Evolutionary conservation across 2,797 vertebrate genomes (phyloP).

Genomic region (Thunnus albacares): DNA sequence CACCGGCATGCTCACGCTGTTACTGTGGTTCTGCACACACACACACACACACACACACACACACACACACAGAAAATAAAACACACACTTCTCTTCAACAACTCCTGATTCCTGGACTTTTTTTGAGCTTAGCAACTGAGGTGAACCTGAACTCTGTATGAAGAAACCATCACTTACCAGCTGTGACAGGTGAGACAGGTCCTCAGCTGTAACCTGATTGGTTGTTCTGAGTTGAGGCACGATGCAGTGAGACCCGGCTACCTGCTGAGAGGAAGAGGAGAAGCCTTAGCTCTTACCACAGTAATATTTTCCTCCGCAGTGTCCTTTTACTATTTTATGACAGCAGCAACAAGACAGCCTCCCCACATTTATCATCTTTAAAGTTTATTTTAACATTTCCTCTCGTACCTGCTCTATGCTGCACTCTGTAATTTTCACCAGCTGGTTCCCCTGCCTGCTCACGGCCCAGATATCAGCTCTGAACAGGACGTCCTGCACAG

Average conservation of each 20-base stretch:
- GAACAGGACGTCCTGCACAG: slow-evolving; percentile 85
- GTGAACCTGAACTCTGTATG: background rate
- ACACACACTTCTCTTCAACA: background rate
- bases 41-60: slow-evolving; percentile 30
- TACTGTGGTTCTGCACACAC: slow-evolving; percentile 89
- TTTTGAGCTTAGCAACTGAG: background rate
- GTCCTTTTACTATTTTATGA: background rate
- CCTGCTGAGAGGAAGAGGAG: slow-evolving; percentile 54
- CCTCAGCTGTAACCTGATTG: slow-evolving; percentile 78
- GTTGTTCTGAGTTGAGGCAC: slow-evolving; percentile 51
- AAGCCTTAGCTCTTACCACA: no score
- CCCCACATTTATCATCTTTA: no score
- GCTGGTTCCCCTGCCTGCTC: slow-evolving; percentile 86
- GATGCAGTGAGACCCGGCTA: slow-evolving; percentile 66
- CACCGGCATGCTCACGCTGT: slow-evolving; percentile 83
- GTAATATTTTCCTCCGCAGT: no score
- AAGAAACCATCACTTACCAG: slow-evolving; percentile 82
- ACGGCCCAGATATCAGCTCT: slow-evolving; percentile 87
- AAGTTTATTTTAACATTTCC: background rate
- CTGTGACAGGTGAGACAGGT: slow-evolving; percentile 86
- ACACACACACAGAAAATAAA: slow-evolving; percentile 2
- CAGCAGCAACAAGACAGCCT: background rate
- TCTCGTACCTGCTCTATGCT: slow-evolving; percentile 80
- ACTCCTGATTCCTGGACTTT: background rate
- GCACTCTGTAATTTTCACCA: slow-evolving; percentile 87